Base-by-base conservation (phyloP, 2,113 vertebrate genomes). In the Peromyscus polionotus region DNA sequence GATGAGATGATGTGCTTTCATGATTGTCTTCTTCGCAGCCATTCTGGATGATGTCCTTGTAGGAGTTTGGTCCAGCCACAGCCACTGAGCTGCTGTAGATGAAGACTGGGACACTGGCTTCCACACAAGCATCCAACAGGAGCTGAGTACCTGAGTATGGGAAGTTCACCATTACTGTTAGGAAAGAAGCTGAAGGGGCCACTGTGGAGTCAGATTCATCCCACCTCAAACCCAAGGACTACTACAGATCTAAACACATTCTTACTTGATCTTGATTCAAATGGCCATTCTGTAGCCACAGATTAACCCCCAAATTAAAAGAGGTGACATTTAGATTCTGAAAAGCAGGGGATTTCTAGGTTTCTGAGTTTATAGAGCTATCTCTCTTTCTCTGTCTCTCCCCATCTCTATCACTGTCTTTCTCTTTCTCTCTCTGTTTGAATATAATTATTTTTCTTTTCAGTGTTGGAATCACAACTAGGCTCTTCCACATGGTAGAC, bases 1-100 rank as follows among this genome's bases (percentile, higher is more conserved):
- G 85, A 81, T 97, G 98, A 57, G 97, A 98, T 7, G 99, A 98
- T 7, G 5, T 42, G 12, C 75, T 98, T 4, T 98, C 65, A 1
- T 99, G 99, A 8, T 45, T n/a, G 0, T 99, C 99, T 19, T 99
- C 99, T 97, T 99, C 99, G 0, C 96, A 96, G 0, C 99, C 99
- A 0, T 99, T 98, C 94, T 98, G 91, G 33, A 99, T 75, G 1
- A 99, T 98, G 14, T 99, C 99, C 0, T 98, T 99, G 42, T n/a
- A 98, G 65, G 97, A 91, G 98, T 99, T 42, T 42, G 39, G 39
- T 42, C 39, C 39, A 42, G 39, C 39, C 39, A 42, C 39, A 42
- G 39, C 39, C 39, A 42, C 39, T 42, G 39, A 42, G 39, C 39
- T 42, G 39, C 39, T 42, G 39, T 42, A 42, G 39, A 42, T 42